Base-by-base conservation (phyloP, 2,888 invertebrate species). In the Cosmopolites sordidus region DNA sequence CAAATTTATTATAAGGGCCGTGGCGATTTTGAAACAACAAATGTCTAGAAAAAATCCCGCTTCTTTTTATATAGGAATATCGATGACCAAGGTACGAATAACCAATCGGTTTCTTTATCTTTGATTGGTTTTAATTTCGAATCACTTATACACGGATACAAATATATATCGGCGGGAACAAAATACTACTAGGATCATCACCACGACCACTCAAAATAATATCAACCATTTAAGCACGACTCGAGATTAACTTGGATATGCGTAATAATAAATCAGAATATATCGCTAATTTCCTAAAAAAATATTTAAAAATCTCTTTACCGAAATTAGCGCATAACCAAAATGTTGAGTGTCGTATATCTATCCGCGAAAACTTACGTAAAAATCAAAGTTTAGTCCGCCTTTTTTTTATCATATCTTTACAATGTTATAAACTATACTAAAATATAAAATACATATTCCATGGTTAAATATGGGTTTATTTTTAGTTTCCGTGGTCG, bases 291-390 rank as follows among this genome's bases (percentile, higher is more conserved):
- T 43, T 39, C 16, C 39, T 50, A 6, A 5, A 12, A 16, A 50
- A 40, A 50, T 50, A 50, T 44, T 44, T 41, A 15, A 42, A 33
- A 42, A 22, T 42, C 14, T 11, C 41, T 30, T 48, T 48, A 42
- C 9, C n/a, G 2, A n/a, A 33, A 48, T 48, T 48, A 48, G 30
- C 48, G 37, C 14, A 33, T 33, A 4, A 33, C 33, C 3, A 33
- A 33, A 22, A 22, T 22, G 4, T 22, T n/a, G n/a, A n/a, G n/a
- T n/a, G n/a, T n/a, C n/a, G n/a, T n/a, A n/a, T n/a, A n/a, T n/a
- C n/a, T n/a, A n/a, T n/a, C n/a, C n/a, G n/a, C n/a, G n/a, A n/a
- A n/a, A n/a, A n/a, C n/a, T n/a, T n/a, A n/a, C n/a, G n/a, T n/a
- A n/a, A n/a, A n/a, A n/a, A n/a, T n/a, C n/a, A n/a, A n/a, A n/a